Evolutionary conservation across 1,140 invertebrate species (phyloP).

Genomic region (Ditylenchus dipsaci): DNA sequence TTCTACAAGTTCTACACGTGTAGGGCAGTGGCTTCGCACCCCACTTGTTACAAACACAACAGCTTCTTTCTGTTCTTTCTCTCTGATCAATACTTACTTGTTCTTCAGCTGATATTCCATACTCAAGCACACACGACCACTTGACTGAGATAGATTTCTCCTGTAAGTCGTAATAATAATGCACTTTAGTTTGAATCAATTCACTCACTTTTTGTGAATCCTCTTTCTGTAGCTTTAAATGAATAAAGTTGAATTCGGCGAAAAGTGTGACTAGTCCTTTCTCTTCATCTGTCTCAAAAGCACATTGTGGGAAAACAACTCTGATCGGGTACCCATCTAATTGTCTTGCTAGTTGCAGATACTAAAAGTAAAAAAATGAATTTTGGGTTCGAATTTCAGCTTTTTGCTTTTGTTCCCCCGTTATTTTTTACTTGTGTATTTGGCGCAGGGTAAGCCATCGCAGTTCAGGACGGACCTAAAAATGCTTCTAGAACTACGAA

Average conservation of each 20-base stretch:
- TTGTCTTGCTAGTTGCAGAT: conserved; percentile 34
- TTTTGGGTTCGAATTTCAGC: too few relatives aligned
- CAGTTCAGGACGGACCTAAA: too few relatives aligned
- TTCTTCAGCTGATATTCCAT: conserved; percentile 23
- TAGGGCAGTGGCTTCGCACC: too few relatives aligned
- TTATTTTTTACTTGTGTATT: too few relatives aligned
- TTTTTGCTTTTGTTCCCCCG: too few relatives aligned
- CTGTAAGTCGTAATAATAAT: conserved; percentile 13
- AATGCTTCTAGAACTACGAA: too few relatives aligned
- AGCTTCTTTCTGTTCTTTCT: too few relatives aligned
- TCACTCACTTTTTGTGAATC: conserved; percentile 35
- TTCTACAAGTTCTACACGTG: too few relatives aligned
- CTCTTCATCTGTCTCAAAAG: conserved; percentile 27
- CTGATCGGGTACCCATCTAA: conserved; percentile 32
- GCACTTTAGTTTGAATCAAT: not conserved
- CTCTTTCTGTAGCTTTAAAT: conserved; percentile 22
- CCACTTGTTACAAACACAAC: too few relatives aligned
- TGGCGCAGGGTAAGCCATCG: too few relatives aligned
- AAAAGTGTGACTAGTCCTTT: conserved; percentile 17
- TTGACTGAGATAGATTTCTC: conserved; percentile 24
- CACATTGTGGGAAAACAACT: conserved; percentile 27
- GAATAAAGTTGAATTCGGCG: conserved; percentile 28
- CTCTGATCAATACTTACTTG: conserved; percentile 13
- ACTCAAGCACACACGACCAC: conserved; percentile 26
- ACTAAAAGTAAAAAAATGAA: conserved; percentile 30